Evolutionary conservation across 1,140 invertebrate species (phyloP), one percentile per base, ranked within the genome.

Genomic region (Bombus ignitus): DNA sequence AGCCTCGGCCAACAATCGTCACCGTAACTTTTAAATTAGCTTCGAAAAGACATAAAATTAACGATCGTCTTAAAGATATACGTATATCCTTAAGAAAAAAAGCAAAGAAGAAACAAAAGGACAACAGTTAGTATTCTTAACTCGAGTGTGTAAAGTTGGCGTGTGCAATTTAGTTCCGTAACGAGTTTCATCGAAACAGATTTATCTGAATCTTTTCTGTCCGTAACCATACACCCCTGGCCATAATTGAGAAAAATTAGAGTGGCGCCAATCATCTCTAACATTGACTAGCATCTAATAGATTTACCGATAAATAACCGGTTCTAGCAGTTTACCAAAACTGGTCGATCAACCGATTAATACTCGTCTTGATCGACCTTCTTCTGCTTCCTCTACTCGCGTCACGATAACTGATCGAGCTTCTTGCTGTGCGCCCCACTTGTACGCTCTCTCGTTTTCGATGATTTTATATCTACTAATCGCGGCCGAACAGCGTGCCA

Each of bases 241-340:
- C 75, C 28, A 13, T 83, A 70, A 77, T 77, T 44, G 25, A 1
- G 4, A 53, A 74, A 77, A 77, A 83, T 70, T 68, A 83, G 37
- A 76, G 5, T n/a, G 74, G 10, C 13, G 9, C 62, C 35, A 35
- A 35, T 35, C 35, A 1, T 6, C 13, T 32, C 5, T 8, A 37
- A 37, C 32, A 22, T 25, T 68, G 18, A 32, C 3, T 25, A 35
- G 1, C 35, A 25, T 10, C 22, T 78, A 32, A 70, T 44, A 47
- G 71, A 12, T 10, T 10, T 8, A n/a, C 28, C 32, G 62, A 35
- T 18, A 42, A 35, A 42, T 4, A 79, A 79, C 66, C 75, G 75
- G 82, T 84, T 84, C 28, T 44, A 82, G 44, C 18, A 25, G 47
- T 10, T 66, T 76, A 53, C 9, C 66, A 35, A 25, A 57, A 44